Conservation (phyloP, 2,888 invertebrate genomes). For the Operophtera brumata region DNA sequence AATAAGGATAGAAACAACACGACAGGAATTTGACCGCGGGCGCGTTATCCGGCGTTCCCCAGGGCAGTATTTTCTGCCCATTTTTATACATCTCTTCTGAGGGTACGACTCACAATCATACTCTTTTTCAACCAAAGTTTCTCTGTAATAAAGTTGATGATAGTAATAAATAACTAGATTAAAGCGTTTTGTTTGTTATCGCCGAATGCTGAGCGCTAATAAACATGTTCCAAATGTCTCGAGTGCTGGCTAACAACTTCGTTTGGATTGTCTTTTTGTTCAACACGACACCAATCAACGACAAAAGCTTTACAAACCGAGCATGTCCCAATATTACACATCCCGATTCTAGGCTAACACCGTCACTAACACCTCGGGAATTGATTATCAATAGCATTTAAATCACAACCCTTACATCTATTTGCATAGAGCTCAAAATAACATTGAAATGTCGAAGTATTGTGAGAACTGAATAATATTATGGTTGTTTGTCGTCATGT, state of each 20-base stretch:
- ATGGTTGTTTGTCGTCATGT: conserved; percentile 34
- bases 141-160: conserved; percentile 28
- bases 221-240: conserved; percentile 34
- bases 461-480: conserved; percentile 26
- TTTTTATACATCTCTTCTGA: conserved; percentile 30
- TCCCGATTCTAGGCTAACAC: conserved; percentile 34
- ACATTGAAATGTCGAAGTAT: background rate
- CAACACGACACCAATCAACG: conserved; percentile 42
- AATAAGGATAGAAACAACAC: conserved; percentile 29
- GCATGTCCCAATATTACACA: conserved; percentile 36
- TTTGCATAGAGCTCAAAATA: conserved; percentile 21
- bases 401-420: conserved; percentile 7
- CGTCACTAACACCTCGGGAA: conserved; percentile 29
- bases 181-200: conserved; percentile 30
- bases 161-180: conserved; percentile 32
- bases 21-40: conserved; percentile 19
- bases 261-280: conserved; percentile 44
- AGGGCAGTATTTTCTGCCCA: conserved; percentile 39
- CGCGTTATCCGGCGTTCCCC: conserved; percentile 33
- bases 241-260: conserved; percentile 37
- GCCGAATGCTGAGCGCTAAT: conserved; percentile 34
- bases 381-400: conserved; percentile 8
- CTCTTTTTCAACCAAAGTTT: conserved; percentile 31
- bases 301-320: conserved; percentile 37
- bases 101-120: conserved; percentile 23